These are phyloP conservation scores for Strix occidentalis DNA, from an alignment of 2,797 vertebrate species.

Conservation along the genomic window DNA sequence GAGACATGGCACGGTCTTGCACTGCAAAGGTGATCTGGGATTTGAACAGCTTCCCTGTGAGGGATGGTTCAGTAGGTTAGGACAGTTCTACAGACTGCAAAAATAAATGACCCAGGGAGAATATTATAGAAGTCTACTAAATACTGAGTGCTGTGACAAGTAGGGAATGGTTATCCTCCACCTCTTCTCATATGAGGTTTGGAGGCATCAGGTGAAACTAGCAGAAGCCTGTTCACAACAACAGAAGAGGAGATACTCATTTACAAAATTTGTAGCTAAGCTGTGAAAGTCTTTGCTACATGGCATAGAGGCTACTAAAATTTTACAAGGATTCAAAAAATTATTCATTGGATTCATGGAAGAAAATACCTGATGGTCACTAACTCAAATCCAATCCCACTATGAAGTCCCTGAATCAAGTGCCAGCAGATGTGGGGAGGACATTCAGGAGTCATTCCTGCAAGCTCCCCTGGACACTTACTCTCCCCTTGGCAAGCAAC, in stretches of 20 bases:
- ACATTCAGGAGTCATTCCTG: not conserved
- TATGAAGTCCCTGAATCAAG: not conserved
- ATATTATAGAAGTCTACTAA: not conserved
- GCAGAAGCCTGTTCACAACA: not conserved
- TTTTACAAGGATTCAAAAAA: not conserved
- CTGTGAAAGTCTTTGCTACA: not conserved
- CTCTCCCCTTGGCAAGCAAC: not conserved
- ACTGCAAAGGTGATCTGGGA: accelerated
- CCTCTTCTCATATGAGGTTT: not conserved
- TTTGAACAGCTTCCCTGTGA: accelerated
- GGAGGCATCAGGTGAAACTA: not conserved
- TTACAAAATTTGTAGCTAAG: not conserved
- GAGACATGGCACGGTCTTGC: not conserved
- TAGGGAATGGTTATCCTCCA: not conserved
- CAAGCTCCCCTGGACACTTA: not conserved
- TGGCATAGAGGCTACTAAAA: not conserved
- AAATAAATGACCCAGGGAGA: not conserved
- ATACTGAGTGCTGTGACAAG: not conserved
- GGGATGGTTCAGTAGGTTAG: not conserved
- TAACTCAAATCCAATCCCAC: not conserved
- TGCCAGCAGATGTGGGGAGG: not conserved
- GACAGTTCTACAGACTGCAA: not conserved
- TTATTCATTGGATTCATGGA: not conserved
- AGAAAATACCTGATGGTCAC: not conserved
- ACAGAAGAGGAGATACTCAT: not conserved